phyloP scores from a whole-genome alignment of 2,888 invertebrate genomes.

The Leucozona laternaria region DNA sequence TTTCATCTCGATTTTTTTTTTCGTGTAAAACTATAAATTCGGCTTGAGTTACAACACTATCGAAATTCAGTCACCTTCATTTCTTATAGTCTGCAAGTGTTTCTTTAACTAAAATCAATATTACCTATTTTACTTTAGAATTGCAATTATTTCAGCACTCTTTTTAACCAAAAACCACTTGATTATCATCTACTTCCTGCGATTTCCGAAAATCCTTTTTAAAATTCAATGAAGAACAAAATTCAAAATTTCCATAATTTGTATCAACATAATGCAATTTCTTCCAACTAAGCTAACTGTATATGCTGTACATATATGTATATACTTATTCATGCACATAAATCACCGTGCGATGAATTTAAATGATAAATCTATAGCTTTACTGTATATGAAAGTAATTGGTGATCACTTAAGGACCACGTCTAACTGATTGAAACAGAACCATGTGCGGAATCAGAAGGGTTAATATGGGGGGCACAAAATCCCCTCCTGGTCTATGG shows the following conservation, averaged over 20 bases:
- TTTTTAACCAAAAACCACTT: no score
- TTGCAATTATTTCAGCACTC: no score
- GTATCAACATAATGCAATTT: slow-evolving; percentile 14
- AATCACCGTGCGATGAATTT: slow-evolving; percentile 30
- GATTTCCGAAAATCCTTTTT: background rate
- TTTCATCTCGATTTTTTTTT: no score
- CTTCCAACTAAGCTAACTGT: background rate
- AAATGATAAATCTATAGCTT: slow-evolving; percentile 13
- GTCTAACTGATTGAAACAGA: background rate
- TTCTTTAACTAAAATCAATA: no score
- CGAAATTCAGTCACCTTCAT: no score
- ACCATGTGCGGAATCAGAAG: background rate
- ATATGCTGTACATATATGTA: no score
- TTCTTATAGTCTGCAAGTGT: no score
- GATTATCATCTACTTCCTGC: no score
- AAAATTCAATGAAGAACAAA: background rate
- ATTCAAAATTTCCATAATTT: slow-evolving; percentile 14
- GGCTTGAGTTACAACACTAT: no score
- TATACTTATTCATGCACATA: background rate
- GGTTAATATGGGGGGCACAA: background rate
- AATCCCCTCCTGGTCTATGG: background rate
- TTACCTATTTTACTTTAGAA: no score
- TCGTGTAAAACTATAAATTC: no score
- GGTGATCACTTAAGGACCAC: slow-evolving; percentile 22
- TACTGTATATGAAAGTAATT: slow-evolving; percentile 20